Evolutionary conservation across 1,140 invertebrate genomes (phyloP), one percentile per base, ranked within the genome.

Genomic region (Papilio glaucus): DNA sequence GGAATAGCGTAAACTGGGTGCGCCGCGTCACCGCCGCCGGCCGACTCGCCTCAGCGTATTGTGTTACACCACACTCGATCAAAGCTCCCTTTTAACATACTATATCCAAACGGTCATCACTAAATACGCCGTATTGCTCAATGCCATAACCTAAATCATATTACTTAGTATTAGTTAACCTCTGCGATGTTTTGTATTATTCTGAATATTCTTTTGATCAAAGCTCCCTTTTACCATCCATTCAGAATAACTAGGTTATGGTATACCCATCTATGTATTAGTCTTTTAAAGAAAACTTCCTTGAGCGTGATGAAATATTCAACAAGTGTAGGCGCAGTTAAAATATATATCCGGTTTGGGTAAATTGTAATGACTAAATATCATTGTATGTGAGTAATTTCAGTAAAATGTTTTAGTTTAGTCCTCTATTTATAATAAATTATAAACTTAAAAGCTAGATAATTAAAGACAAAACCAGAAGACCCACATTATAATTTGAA

Each of bases 1-100:
- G 88, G 86, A 93, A 93, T 93, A 93, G 91, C 88, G 88, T 86
- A 86, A 90, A 90, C 85, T 84, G 82, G 79, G 81, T 78, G 81
- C 82, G 81, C 82, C 88, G 85, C 82, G 81, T 82, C 88, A 85
- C 87, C 89, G 87, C 84, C 80, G 78, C 77, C 82, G 76, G 76
- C 75, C 82, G 76, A 75, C 75, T 85, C 80, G 79, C 81, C 83
- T 79, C 77, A 82, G 82, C 82, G 88, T 89, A 92, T 91, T 89
- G 88, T 92, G 82, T 92, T 91, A 91, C 90, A 87, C 74, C 80
- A 80, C 81, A 83, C 80, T 80, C 77, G 71, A 83, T 80, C 78
- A 75, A 76, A 80, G 70, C 38, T 71, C 38, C 45, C 70, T 65
- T 62, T 42, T 60, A 12, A 8, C 38, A 60, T 26, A 37, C 49